phyloP scores from a whole-genome alignment of 2,113 vertebrate genomes.

The Microtus pennsylvanicus region DNA sequence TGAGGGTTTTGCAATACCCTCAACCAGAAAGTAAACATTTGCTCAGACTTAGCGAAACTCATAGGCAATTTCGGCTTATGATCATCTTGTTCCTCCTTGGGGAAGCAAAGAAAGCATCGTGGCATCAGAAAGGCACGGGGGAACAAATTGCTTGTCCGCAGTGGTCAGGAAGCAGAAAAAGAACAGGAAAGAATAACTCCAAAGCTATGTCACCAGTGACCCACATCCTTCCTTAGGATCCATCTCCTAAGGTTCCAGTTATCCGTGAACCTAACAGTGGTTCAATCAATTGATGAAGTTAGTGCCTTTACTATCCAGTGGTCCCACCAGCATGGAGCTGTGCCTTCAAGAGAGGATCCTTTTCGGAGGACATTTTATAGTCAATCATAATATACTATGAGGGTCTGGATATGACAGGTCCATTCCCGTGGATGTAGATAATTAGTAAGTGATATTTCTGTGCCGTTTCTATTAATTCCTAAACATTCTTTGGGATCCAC shows the following conservation, averaged over 20 bases:
- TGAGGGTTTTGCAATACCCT: not conserved
- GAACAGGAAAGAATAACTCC: not conserved
- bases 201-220: not conserved
- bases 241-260: not conserved
- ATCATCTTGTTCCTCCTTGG: not conserved
- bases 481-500: conserved; percentile 35
- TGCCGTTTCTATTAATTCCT: not conserved
- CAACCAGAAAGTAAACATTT: not conserved
- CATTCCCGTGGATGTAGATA: not conserved
- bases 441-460: not conserved
- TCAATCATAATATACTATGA: not conserved
- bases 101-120: not conserved
- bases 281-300: not conserved
- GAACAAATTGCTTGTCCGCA: not conserved
- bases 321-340: not conserved
- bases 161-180: not conserved
- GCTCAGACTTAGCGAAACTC: not conserved
- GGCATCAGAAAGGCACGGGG: not conserved
- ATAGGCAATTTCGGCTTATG: not conserved
- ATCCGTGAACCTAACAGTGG: not conserved
- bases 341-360: not conserved
- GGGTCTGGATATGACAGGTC: not conserved
- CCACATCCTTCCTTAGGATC: not conserved
- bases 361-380: not conserved
- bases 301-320: not conserved